Evolutionary conservation across 2,113 vertebrate genomes (phyloP).

Genomic region (Burhinus bistriatus): DNA sequence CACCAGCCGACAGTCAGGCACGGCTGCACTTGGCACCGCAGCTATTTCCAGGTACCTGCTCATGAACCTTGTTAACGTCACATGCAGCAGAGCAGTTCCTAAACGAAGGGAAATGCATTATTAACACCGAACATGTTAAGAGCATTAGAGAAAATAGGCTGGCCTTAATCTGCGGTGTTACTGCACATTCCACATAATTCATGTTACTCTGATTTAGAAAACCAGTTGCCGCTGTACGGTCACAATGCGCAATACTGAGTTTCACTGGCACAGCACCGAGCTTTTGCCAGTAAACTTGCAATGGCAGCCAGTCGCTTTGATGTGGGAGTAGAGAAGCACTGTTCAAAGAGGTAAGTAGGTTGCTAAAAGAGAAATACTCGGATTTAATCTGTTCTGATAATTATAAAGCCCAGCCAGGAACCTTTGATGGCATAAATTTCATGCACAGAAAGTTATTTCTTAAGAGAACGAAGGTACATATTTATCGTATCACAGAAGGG

Average conservation of each 20-base stretch:
- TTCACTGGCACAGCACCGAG: not conserved
- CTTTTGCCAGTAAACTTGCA: not conserved
- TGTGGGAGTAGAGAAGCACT: not conserved
- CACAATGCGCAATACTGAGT: not conserved
- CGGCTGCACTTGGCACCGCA: not conserved
- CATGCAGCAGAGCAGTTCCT: not conserved
- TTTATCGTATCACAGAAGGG: not conserved
- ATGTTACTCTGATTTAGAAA: not conserved
- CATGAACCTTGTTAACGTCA: not conserved
- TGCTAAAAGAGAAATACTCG: not conserved
- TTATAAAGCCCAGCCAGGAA: not conserved
- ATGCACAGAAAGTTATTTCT: not conserved
- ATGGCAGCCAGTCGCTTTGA: not conserved
- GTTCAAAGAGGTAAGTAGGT: not conserved
- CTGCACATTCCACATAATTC: not conserved
- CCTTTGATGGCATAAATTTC: not conserved
- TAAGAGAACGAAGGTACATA: not conserved
- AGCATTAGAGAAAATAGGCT: fast-evolving
- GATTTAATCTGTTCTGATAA: not conserved
- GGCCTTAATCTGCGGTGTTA: not conserved
- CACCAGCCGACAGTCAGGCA: not conserved
- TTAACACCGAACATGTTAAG: not conserved
- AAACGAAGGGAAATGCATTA: not conserved
- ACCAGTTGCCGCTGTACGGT: fast-evolving
- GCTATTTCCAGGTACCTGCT: not conserved